Conservation (phyloP, 2,797 vertebrate species). For the Gephyroberyx darwinii region DNA sequence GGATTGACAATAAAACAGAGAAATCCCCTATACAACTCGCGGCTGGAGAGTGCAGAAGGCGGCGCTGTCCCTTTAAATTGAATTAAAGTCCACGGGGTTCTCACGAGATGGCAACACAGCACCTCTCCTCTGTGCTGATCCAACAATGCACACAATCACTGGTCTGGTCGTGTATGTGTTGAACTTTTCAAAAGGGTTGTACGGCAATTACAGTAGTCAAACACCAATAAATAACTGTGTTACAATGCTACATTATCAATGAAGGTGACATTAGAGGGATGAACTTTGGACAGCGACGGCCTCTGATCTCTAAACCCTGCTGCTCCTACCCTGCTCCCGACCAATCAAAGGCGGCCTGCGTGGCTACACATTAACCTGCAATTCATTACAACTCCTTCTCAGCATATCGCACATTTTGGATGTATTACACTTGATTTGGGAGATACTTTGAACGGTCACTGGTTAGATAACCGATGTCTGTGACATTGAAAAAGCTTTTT, state of each 20-base stretch:
- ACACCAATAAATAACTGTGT: background rate
- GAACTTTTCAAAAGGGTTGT: background rate
- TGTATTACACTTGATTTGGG: background rate
- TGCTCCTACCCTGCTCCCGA: slow-evolving; percentile 56
- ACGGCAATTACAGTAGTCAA: background rate
- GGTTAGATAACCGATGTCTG: accelerated
- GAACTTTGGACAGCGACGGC: slow-evolving; percentile 75
- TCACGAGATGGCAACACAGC: slow-evolving; percentile 58
- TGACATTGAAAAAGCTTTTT: background rate
- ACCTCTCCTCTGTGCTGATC: background rate
- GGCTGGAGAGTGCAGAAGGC: slow-evolving; percentile 3
- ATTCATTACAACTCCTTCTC: slow-evolving; percentile 30
- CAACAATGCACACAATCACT: background rate
- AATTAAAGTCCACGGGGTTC: slow-evolving; percentile 68
- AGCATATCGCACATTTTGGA: background rate
- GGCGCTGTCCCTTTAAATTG: slow-evolving; percentile 68
- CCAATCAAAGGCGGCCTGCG: slow-evolving; percentile 64
- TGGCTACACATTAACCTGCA: slow-evolving; percentile 74
- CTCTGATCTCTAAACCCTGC: slow-evolving; percentile 54
- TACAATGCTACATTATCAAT: background rate
- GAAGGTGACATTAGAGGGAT: slow-evolving; percentile 20
- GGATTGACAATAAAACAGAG: slow-evolving; percentile 46
- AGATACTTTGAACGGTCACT: too few relatives aligned
- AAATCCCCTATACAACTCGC: slow-evolving; percentile 24
- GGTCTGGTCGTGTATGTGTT: background rate